Evolutionary conservation across 2,113 vertebrate genomes (phyloP).

Genomic region (Tachysurus vachellii): DNA sequence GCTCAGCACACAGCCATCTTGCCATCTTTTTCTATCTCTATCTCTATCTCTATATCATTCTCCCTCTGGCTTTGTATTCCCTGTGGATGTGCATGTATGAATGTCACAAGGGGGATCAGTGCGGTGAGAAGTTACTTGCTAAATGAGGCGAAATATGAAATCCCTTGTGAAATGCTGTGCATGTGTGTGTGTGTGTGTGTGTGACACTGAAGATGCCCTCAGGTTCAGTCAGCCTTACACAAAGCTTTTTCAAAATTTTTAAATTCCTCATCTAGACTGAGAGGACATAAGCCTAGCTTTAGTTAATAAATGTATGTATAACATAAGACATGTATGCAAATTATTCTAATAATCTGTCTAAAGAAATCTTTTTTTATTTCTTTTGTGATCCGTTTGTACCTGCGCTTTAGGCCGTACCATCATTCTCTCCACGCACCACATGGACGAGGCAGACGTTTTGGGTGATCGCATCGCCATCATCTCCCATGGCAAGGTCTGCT

Average conservation of each 20-base stretch:
- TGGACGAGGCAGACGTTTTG: conserved; percentile 96
- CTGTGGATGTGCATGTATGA: conserved; percentile 24
- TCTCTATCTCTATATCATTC: conserved; percentile 5
- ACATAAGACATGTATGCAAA: not conserved
- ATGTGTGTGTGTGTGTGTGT: conserved; percentile 6
- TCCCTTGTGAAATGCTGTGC: conserved; percentile 3
- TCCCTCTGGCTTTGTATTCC: conserved; percentile 1
- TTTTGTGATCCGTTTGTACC: not conserved
- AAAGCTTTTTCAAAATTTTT: not conserved
- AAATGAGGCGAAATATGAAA: conserved; percentile 34
- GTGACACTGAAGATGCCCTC: not conserved
- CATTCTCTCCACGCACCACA: conserved; percentile 95
- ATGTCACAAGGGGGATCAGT: conserved; percentile 29
- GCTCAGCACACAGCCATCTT: conserved; percentile 34
- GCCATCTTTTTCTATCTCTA: not conserved
- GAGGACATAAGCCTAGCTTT: not conserved
- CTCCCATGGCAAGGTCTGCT: conserved; percentile 90
- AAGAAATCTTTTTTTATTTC: not conserved
- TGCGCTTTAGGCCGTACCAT: conserved; percentile 85
- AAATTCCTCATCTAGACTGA: not conserved
- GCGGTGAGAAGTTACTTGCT: conserved; percentile 15
- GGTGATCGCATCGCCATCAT: conserved; percentile 96
- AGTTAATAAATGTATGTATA: not conserved
- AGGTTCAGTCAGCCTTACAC: not conserved
- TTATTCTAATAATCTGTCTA: not conserved